These are phyloP conservation scores for Yponomeuta sedellus DNA, from an alignment of 2,888 invertebrate genomes.

Conservation along the genomic window DNA sequence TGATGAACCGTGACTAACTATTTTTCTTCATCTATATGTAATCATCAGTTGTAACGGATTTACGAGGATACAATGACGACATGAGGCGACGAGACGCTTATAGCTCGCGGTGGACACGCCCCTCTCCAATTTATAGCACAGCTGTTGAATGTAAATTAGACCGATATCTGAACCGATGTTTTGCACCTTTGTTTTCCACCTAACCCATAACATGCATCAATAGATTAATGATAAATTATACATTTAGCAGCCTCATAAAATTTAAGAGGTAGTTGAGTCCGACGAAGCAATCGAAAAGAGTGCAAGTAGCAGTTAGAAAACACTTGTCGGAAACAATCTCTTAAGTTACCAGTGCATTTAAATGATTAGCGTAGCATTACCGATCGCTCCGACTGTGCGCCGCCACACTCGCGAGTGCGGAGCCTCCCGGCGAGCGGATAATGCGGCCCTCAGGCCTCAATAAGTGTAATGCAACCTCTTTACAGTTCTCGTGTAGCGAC, in stretches of 20 bases:
- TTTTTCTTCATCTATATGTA: conserved; percentile 8
- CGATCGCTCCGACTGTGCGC: conserved; percentile 22
- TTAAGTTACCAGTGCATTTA: neutral
- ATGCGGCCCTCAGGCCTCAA: conserved; percentile 60
- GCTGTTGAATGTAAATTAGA: conserved; percentile 9
- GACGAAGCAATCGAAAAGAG: neutral
- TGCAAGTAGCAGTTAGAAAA: neutral
- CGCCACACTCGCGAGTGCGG: conserved; percentile 25
- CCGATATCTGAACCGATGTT: neutral
- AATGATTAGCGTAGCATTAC: conserved; percentile 13
- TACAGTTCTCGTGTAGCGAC: conserved; percentile 60
- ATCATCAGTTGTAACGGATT: conserved; percentile 10
- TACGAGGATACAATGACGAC: conserved; percentile 28
- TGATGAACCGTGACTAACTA: neutral
- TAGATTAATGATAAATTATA: no score
- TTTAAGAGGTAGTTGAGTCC: neutral
- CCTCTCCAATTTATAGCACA: conserved; percentile 36
- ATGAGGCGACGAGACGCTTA: conserved; percentile 57
- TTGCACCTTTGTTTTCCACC: neutral
- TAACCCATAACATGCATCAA: no score
- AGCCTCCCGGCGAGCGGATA: conserved; percentile 56
- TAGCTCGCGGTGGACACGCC: conserved; percentile 60
- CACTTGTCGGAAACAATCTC: neutral
- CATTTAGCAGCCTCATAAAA: neutral
- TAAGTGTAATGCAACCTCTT: conserved; percentile 70